phyloP scores from a whole-genome alignment of 2,888 invertebrate genomes.

The Branchipolynoe longqiensis region DNA sequence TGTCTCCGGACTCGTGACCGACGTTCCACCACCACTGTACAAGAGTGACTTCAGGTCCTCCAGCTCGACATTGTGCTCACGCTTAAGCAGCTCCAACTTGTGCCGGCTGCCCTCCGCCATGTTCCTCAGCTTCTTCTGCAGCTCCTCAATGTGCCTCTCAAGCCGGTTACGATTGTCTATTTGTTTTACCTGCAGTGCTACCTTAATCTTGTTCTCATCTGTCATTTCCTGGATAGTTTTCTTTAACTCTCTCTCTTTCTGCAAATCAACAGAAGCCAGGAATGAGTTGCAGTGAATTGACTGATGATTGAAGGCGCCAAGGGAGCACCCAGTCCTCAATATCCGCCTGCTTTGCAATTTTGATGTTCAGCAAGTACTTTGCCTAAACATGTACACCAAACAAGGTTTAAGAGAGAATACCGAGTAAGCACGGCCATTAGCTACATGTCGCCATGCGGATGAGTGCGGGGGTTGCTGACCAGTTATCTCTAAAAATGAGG shows the following conservation, averaged over 20 bases:
- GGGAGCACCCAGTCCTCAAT: too few species aligned
- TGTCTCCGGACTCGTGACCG: slow-evolving; percentile 1
- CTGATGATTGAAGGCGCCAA: too few species aligned
- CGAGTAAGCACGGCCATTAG: slow-evolving; percentile 37
- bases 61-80: slow-evolving; percentile 16
- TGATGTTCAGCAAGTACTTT: too few species aligned
- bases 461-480: slow-evolving; percentile 38
- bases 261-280: slow-evolving; percentile 33
- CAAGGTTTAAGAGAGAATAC: too few species aligned
- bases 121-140: background rate
- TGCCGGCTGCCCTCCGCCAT: background rate
- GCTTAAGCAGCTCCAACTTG: slow-evolving; percentile 10
- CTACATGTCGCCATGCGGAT: slow-evolving; percentile 50
- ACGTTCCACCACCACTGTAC: slow-evolving; percentile 30
- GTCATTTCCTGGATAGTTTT: slow-evolving; percentile 49
- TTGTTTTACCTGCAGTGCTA: slow-evolving; percentile 26
- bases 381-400: background rate
- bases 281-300: too few species aligned
- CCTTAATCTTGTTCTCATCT: slow-evolving; percentile 41
- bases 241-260: slow-evolving; percentile 45
- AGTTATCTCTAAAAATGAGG: background rate
- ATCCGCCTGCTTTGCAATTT: too few species aligned
- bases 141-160: slow-evolving; percentile 12
- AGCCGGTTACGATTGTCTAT: slow-evolving; percentile 50
- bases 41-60: slow-evolving; percentile 48